Evolutionary conservation across 1,140 invertebrate genomes (phyloP).

Genomic region (Neotoxoptera formosana): DNA sequence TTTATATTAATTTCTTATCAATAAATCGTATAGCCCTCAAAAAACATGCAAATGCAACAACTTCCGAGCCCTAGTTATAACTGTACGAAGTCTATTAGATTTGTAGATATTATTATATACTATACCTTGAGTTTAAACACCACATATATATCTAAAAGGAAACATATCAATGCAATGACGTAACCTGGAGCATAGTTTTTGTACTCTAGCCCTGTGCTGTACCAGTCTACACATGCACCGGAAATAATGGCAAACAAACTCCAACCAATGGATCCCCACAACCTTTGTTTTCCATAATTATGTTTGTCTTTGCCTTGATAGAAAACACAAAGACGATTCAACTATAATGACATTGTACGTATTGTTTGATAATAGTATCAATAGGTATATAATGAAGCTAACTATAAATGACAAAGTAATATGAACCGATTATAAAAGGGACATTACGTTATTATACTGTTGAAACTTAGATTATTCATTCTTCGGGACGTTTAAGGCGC

Average conservation of each 20-base stretch:
- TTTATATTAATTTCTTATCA: no score
- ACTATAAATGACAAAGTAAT: not conserved
- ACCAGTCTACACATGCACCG: slow-evolving; percentile 77
- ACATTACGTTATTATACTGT: not conserved
- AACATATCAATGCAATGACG: not conserved
- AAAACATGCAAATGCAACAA: no score
- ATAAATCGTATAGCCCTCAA: no score
- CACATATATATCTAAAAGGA: slow-evolving; percentile 34
- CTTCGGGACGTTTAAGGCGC: not conserved
- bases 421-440: not conserved
- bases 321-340: slow-evolving; percentile 21
- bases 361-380: not conserved
- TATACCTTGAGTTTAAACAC: slow-evolving; percentile 16
- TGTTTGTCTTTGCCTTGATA: slow-evolving; percentile 69
- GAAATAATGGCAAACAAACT: slow-evolving; percentile 77
- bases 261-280: slow-evolving; percentile 85
- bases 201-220: slow-evolving; percentile 68
- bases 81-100: not conserved
- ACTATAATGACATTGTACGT: not conserved
- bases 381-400: not conserved
- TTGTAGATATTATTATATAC: not conserved
- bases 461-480: not conserved
- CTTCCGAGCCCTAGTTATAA: not conserved
- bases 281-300: slow-evolving; percentile 80
- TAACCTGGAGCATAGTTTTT: slow-evolving; percentile 72